Evolutionary conservation across 2,888 invertebrate species (phyloP), one percentile per base, ranked within the genome.

Genomic region (Mesochorus sp.): DNA sequence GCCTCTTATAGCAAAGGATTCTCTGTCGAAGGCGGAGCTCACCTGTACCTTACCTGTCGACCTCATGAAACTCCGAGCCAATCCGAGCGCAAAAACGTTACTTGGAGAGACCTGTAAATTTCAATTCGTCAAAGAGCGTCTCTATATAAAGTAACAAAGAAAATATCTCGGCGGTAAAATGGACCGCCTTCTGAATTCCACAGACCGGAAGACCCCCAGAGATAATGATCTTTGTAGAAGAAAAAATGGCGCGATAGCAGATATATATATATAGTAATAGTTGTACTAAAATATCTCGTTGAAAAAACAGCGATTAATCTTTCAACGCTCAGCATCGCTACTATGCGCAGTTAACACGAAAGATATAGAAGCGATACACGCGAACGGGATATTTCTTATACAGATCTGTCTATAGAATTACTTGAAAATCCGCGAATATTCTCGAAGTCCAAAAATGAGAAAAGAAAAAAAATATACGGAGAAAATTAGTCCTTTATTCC

Each of bases 281-380:
- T n/a, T 39, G 8, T 19, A 37, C 57, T 2, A 12, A 37, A 26
- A 17, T 37, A 61, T 67, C 49, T 71, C 68, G 67, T 37, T 79
- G 80, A 78, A 80, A 85, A 83, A 82, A 84, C 73, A 83, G 62
- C 77, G 79, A 84, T 86, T 79, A 85, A 85, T 87, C 85, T 84
- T 47, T 87, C 86, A 70, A 76, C 86, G 64, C 6, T 76, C 37
- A 26, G 51, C 61, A 55, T 42, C 26, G 24, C 12, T 8, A 17
- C n/a, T 19, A 34, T 4, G 5, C 12, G 28, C 53, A n/a, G n/a
- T n/a, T 1, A 12, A 39, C 3, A 66, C 34, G 2, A 24, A 14
- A 34, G 8, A 49, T 42, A 34, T 3, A 24, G 17, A 19, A 28
- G n/a, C n/a, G 21, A 37, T 31, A 21, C 28, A 34, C 34, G 24